phyloP scores from a whole-genome alignment of 2,888 invertebrate genomes.

The Dermolepida albohirtum region DNA sequence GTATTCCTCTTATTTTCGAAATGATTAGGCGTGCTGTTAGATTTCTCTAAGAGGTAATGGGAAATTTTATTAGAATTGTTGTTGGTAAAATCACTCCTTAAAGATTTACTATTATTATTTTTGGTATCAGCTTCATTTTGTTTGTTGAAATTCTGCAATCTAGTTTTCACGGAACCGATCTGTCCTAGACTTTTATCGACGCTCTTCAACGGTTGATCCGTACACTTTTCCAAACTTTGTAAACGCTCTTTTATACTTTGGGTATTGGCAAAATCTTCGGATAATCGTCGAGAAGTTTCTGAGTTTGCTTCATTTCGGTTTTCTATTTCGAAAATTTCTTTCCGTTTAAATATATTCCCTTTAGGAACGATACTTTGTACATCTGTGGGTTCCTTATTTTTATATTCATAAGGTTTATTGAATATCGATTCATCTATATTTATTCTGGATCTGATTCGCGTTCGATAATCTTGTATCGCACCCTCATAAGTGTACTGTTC shows the following conservation, averaged over 20 bases:
- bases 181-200: conserved; percentile 45
- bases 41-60: conserved; percentile 52
- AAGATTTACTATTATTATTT: conserved; percentile 52
- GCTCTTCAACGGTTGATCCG: conserved; percentile 65
- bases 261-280: conserved; percentile 74
- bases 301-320: conserved; percentile 67
- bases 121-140: conserved; percentile 48
- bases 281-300: conserved; percentile 66
- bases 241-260: conserved; percentile 80
- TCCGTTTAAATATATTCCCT: conserved; percentile 83
- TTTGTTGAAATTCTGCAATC: conserved; percentile 47
- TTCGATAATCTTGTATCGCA: conserved; percentile 88
- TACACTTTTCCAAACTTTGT: conserved; percentile 76
- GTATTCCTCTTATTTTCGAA: conserved; percentile 47
- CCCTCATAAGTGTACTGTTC: conserved; percentile 88
- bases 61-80: conserved; percentile 53
- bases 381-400: conserved; percentile 58
- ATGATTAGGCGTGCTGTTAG: conserved; percentile 49
- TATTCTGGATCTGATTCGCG: conserved; percentile 72
- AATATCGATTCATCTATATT: conserved; percentile 60
- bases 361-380: conserved; percentile 71
- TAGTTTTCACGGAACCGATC: conserved; percentile 46
- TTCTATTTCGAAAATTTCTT: conserved; percentile 84
- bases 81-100: conserved; percentile 36
- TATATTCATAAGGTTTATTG: conserved; percentile 51